Evolutionary conservation across 2,888 invertebrate genomes (phyloP), one percentile per base, ranked within the genome.

Genomic region (Nysson spinosus): DNA sequence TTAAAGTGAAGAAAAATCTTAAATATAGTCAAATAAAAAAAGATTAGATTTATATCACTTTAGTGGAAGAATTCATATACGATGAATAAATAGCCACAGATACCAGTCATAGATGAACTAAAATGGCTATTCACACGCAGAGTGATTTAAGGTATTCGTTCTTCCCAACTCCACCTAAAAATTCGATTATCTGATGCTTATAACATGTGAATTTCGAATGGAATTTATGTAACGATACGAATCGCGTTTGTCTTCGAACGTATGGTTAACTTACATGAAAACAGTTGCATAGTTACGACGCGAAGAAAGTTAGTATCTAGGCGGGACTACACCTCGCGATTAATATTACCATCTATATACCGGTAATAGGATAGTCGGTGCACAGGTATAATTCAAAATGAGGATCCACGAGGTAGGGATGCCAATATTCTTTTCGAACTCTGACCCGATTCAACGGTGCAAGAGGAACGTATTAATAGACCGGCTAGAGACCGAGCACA

Each of bases 381-480:
- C 28, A n/a, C 35, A 65, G 20, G 55, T 54, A 54, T 54, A 66
- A 66, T 65, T 52, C 58, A 49, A 34, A 54, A 58, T 30, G 65
- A 49, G 39, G 51, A 66, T 57, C 37, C 34, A 32, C n/a, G 22
- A 20, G 32, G 39, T 4, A 40, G 28, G 16, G 16, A 54, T 17
- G 24, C 11, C 26, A 34, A 22, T 49, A 46, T 43, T 28, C 44
- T 19, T 46, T 17, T 20, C 54, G 63, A 73, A 60, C 62, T 51
- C 43, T 77, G 64, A 74, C 74, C 77, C 26, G 20, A 24, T 22
- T 32, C 61, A 57, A 49, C 46, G 19, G 24, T 22, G 26, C 35
- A 49, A n/a, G 39, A 42, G 58, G 57, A 70, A 69, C 44, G 47
- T 74, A 72, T 72, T 72, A 72, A 62, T 74, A 70, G 44, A 42